Base-by-base conservation (phyloP, 2,113 vertebrate species). In the Catharus fuscescens region DNA sequence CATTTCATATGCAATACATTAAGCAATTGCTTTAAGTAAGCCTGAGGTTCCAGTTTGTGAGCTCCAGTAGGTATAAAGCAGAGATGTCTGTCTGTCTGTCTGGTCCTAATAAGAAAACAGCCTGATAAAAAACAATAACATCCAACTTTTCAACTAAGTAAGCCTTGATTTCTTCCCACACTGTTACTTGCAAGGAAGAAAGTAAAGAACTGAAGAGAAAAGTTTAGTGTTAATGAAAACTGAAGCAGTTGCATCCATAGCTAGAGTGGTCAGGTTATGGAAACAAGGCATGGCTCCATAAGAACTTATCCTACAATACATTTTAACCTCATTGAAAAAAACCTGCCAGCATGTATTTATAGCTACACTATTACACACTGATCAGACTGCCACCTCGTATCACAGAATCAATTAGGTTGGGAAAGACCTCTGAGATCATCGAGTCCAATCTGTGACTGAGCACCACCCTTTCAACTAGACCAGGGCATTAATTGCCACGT, bases 251-350 rank as follows among this genome's bases (percentile, higher is more conserved):
- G 6, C 38, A 74, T 7, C 18, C 12, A 26, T 0, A 74, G 31
- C n/a, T 59, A 28, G 0, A 47, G 20, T 0, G 4, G 9, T 18
- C 24, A 32, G 47, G 50, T 34, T 18, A 71, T 0, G 4, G 44
- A 40, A 64, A 77, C 9, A 20, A 31, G 21, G 29, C 21, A 10
- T 0, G 12, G 20, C 28, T 62, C 17, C 6, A 3, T 1, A 3
- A 19, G 34, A 72, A 34, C 8, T 32, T 47, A 42, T 1, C 40
- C 38, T 77, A 6, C 2, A 45, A n/a, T 0, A 34, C 15, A 17
- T 45, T 56, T 64, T 14, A 67, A 32, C 8, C 12, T 40, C 40
- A 21, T 0, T 14, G 61, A 67, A 28, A 76, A 80, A 88, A 69
- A 26, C 20, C 10, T 56, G 32, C 6, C 24, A 11, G 24, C 32